Evolutionary conservation across 30 jellyfish, hydroid and myxozoan species (phyloP).

Genomic region (Mastigias papua): DNA sequence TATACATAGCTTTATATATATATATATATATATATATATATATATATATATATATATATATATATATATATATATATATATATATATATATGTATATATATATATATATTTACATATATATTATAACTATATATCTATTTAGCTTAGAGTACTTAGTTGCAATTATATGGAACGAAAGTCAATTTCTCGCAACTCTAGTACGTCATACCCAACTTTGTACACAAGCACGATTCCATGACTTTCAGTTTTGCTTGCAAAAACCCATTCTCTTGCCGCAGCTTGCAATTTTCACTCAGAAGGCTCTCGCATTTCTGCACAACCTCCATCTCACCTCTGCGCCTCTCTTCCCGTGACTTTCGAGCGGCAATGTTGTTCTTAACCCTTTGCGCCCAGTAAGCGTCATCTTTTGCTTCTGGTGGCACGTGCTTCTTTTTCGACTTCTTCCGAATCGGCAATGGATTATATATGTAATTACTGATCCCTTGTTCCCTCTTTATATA

Average conservation of each 20-base stretch:
- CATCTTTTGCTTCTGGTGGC: slow-evolving; percentile 62
- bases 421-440: slow-evolving; percentile 73
- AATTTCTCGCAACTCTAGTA: neutral
- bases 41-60: no score
- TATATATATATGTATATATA: no score
- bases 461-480: slow-evolving; percentile 40
- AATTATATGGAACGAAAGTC: no score
- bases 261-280: slow-evolving; percentile 47
- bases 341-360: slow-evolving; percentile 78
- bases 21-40: no score
- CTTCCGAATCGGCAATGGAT: slow-evolving; percentile 79
- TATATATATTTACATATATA: no score
- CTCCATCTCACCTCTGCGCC: slow-evolving; percentile 81
- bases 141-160: no score
- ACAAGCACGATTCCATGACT: slow-evolving; percentile 12
- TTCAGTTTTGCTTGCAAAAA: slow-evolving; percentile 24
- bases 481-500: neutral
- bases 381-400: slow-evolving; percentile 76
- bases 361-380: slow-evolving; percentile 80
- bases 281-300: slow-evolving; percentile 47
- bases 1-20: neutral
- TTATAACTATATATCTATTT: no score
- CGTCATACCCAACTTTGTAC: neutral
- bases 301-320: slow-evolving; percentile 48
- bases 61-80: no score